Conservation (phyloP, 2,113 vertebrate species). For the Pteropus alecto region DNA sequence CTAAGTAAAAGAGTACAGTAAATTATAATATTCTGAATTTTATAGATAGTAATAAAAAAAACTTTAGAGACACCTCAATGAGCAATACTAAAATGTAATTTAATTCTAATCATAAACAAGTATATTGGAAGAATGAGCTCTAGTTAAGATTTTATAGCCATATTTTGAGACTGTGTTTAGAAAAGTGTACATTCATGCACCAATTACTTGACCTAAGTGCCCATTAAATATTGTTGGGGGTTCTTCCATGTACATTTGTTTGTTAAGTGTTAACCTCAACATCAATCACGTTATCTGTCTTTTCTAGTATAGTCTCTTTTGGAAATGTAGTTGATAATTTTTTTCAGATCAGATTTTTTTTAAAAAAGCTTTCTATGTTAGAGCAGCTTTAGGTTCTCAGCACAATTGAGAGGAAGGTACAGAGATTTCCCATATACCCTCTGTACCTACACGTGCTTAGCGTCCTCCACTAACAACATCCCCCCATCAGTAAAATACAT, state of each 20-base stretch:
- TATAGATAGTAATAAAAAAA: conserved; percentile 32
- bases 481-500: neutral
- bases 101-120: conserved; percentile 58
- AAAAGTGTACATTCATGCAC: neutral
- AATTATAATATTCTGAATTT: conserved; percentile 44
- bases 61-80: neutral
- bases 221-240: neutral
- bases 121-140: conserved; percentile 42
- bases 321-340: neutral
- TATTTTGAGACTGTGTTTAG: neutral
- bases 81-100: conserved; percentile 59
- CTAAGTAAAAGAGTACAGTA: conserved; percentile 29
- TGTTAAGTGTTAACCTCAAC: conserved; percentile 38
- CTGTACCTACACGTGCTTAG: neutral
- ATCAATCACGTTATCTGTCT: neutral
- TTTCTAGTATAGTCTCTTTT: neutral
- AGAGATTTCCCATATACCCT: neutral
- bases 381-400: neutral
- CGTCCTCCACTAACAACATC: neutral
- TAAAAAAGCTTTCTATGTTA: neutral
- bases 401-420: neutral
- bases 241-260: neutral
- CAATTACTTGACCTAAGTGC: neutral
- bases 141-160: conserved; percentile 59
- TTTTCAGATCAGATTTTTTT: neutral